Conservation (phyloP, 1,140 invertebrate genomes). For the Hypsibius dujardini region DNA sequence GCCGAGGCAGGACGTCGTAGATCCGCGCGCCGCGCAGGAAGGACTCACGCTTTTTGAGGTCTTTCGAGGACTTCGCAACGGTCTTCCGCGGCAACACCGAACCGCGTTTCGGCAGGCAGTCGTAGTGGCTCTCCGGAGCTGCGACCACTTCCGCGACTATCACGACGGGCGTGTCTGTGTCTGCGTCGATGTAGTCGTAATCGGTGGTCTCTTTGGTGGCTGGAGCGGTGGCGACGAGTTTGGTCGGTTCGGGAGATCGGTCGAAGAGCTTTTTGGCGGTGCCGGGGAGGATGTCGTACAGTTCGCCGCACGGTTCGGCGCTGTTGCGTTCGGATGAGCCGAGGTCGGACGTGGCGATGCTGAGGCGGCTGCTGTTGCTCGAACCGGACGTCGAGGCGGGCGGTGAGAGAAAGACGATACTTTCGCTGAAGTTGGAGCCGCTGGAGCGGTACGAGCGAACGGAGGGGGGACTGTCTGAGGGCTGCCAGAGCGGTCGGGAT, state of each 20-base stretch:
- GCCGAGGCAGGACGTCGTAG: background rate
- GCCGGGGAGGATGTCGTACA: background rate
- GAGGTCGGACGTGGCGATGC: slow-evolving; percentile 14
- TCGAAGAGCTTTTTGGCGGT: background rate
- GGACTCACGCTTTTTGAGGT: background rate
- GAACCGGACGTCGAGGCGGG: background rate
- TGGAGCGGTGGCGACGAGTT: background rate
- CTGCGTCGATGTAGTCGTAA: slow-evolving; percentile 17
- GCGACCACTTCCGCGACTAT: background rate
- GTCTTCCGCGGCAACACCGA: background rate
- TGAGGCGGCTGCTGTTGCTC: background rate
- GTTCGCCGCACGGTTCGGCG: background rate
- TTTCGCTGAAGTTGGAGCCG: background rate
- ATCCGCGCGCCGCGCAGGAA: slow-evolving; percentile 1
- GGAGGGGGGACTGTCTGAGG: slow-evolving; percentile 11
- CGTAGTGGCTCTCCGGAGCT: background rate
- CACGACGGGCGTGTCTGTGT: background rate
- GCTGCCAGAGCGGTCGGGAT: background rate
- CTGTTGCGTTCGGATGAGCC: background rate
- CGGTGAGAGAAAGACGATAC: background rate
- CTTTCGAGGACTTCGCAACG: background rate
- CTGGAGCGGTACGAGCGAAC: background rate
- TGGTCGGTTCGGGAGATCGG: background rate
- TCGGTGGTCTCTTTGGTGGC: background rate
- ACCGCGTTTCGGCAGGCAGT: background rate